These are phyloP conservation scores for Trachymyrmex septentrionalis DNA, from an alignment of 1,140 invertebrate genomes.

Conservation along the genomic window DNA sequence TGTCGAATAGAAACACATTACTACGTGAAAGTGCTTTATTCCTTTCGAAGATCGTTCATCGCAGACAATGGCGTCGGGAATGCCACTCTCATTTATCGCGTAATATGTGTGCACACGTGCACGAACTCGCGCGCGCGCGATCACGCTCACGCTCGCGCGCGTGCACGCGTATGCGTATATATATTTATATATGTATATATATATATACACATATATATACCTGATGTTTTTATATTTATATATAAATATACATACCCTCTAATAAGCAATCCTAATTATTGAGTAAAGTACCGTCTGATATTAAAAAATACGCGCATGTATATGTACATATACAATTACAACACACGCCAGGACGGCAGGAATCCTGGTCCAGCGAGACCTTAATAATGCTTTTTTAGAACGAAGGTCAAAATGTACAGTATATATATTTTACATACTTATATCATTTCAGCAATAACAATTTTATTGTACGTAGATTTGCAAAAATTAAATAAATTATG, in stretches of 20 bases:
- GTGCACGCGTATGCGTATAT: slow-evolving; percentile 23
- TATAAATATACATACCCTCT: slow-evolving; percentile 75
- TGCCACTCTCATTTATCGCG: slow-evolving; percentile 74
- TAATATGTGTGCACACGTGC: slow-evolving; percentile 71
- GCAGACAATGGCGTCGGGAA: slow-evolving; percentile 77
- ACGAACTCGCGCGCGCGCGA: slow-evolving; percentile 60
- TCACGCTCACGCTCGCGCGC: neutral
- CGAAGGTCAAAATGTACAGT: slow-evolving; percentile 78
- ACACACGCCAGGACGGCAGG: slow-evolving; percentile 78
- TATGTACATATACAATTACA: slow-evolving; percentile 79
- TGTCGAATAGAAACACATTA: slow-evolving; percentile 67
- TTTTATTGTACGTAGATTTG: slow-evolving; percentile 86
- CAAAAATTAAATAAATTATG: slow-evolving; percentile 86
- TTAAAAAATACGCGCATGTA: slow-evolving; percentile 80
- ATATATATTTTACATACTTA: slow-evolving; percentile 78
- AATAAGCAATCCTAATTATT: slow-evolving; percentile 78
- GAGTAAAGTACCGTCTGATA: slow-evolving; percentile 78
- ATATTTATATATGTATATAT: slow-evolving; percentile 40
- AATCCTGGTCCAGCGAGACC: slow-evolving; percentile 79
- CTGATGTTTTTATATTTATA: slow-evolving; percentile 68
- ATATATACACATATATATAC: slow-evolving; percentile 62
- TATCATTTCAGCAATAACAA: slow-evolving; percentile 86
- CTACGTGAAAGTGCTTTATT: slow-evolving; percentile 79
- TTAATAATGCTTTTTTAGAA: slow-evolving; percentile 77
- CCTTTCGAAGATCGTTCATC: slow-evolving; percentile 78